Evolutionary conservation across 2,113 vertebrate genomes (phyloP).

Genomic region (Callocephalon fimbriatum): DNA sequence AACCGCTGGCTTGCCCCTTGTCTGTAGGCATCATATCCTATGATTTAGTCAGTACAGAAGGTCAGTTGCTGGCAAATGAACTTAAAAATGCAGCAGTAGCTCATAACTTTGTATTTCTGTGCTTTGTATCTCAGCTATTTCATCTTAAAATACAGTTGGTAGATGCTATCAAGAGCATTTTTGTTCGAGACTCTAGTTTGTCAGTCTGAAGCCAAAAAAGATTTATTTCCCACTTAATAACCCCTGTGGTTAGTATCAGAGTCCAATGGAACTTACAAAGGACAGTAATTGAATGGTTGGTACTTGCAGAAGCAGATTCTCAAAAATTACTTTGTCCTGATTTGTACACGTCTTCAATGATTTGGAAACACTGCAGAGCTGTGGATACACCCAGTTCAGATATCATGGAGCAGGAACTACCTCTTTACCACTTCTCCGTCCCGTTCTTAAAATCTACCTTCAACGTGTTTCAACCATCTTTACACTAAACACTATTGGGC

Average conservation of each 20-base stretch:
- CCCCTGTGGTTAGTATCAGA: background rate
- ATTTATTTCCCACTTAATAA: background rate
- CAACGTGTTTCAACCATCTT: background rate
- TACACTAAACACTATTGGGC: background rate
- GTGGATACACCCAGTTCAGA: background rate
- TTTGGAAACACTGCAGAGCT: background rate
- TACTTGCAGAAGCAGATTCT: background rate
- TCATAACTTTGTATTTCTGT: background rate
- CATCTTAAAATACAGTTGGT: background rate
- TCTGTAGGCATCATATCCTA: background rate
- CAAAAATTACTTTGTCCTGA: background rate
- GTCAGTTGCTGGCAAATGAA: background rate
- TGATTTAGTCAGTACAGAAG: background rate
- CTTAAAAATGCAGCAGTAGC: background rate
- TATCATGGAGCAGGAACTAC: background rate
- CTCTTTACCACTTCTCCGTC: background rate
- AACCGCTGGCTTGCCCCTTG: background rate
- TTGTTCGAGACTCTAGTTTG: background rate
- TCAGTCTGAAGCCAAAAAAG: background rate
- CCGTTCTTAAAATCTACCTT: background rate
- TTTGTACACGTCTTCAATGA: background rate
- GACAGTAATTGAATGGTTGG: background rate
- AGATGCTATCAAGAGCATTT: background rate
- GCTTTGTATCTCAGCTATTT: background rate
- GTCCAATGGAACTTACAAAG: conserved; percentile 5